These are phyloP conservation scores for Drosophila carrolli DNA, from an alignment of 1,140 invertebrate genomes.

Conservation along the genomic window DNA sequence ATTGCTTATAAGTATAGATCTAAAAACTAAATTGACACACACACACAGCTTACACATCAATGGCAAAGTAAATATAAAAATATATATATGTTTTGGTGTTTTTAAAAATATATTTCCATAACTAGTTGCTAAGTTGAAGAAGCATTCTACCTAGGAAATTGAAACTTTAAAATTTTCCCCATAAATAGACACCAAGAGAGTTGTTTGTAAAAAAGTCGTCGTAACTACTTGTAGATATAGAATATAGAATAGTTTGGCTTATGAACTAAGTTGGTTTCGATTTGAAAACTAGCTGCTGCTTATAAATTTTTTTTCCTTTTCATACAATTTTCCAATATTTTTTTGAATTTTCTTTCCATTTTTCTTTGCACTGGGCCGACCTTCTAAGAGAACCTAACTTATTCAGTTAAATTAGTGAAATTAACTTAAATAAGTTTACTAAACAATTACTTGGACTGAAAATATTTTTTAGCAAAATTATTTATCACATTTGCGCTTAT, in stretches of 20 bases:
- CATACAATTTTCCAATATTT: conserved; percentile 14
- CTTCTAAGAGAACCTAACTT: conserved; percentile 26
- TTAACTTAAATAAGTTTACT: conserved; percentile 59
- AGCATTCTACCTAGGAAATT: conserved; percentile 70
- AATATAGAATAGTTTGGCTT: conserved; percentile 64
- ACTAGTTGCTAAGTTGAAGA: conserved; percentile 69
- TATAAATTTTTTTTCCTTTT: conserved; percentile 26
- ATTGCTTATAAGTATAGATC: conserved; percentile 51
- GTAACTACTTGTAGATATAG: conserved; percentile 37
- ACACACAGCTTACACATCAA: conserved; percentile 58
- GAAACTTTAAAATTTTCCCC: conserved; percentile 49
- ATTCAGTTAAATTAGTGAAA: conserved; percentile 24
- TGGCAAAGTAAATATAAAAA: conserved; percentile 79
- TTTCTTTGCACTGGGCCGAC: conserved; percentile 39
- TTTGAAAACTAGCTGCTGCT: conserved; percentile 74
- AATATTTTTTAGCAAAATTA: conserved; percentile 76
- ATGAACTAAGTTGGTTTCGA: conserved; percentile 55
- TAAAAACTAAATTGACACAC: conserved; percentile 67
- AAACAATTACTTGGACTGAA: conserved; percentile 52
- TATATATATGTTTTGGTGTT: conserved; percentile 51
- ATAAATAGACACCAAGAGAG: conserved; percentile 82
- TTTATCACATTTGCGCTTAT: conserved; percentile 81
- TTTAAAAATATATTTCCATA: conserved; percentile 46
- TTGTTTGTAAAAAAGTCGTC: conserved; percentile 60
- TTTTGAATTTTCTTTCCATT: not conserved